Percentiles rank a stretch among this genome's conserved stretches.
phyloP scores from a whole-genome alignment of 1,140 invertebrate species.

The Trichoplusia ni region DNA sequence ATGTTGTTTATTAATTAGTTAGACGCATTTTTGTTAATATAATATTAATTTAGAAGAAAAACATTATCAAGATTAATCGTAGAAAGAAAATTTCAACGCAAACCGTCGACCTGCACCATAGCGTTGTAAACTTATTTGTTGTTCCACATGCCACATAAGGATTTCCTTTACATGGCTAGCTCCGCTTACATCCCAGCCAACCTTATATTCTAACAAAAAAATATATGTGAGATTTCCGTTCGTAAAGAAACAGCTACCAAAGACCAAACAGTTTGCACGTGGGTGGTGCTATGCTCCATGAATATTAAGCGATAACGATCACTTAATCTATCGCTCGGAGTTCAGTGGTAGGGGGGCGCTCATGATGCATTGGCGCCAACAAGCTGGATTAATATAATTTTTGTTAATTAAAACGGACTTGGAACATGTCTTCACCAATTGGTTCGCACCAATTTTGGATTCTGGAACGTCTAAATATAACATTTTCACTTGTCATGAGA shows the following conservation, averaged over 20 bases:
- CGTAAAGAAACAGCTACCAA: too few species aligned
- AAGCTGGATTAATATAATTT: conserved; percentile 67
- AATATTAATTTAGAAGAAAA: too few species aligned
- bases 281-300: conserved; percentile 16
- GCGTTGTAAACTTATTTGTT: not conserved
- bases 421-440: conserved; percentile 53
- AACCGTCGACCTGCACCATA: too few species aligned
- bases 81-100: too few species aligned
- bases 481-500: conserved; percentile 37
- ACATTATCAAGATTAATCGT: too few species aligned
- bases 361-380: conserved; percentile 58
- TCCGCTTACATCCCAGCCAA: not conserved
- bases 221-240: not conserved
- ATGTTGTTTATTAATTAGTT: too few species aligned
- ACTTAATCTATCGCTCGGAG: conserved; percentile 1
- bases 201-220: not conserved
- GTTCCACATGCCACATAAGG: not conserved
- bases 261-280: conserved; percentile 2
- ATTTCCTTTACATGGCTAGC: not conserved
- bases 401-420: conserved; percentile 67
- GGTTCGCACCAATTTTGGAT: conserved; percentile 52
- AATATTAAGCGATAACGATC: conserved; percentile 21
- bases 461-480: conserved; percentile 59
- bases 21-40: too few species aligned
- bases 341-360: not conserved